Evolutionary conservation across 2,797 vertebrate species (phyloP).

Genomic region (Manis javanica): DNA sequence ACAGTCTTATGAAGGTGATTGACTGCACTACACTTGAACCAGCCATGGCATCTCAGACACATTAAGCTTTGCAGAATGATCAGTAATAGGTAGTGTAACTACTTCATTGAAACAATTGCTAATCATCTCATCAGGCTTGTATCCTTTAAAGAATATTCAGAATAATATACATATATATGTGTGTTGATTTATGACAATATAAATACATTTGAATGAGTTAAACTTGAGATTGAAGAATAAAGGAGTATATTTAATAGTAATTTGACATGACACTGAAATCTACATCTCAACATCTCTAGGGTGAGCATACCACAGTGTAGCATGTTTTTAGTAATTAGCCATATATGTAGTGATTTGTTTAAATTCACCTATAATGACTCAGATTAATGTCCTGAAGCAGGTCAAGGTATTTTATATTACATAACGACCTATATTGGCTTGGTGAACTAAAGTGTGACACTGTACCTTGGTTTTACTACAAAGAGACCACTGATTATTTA

Average conservation of each 20-base stretch:
- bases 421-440: neutral
- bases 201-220: neutral
- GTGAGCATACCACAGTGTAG: neutral
- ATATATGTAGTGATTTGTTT: neutral
- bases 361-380: neutral
- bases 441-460: neutral
- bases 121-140: neutral
- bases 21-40: conserved; percentile 39
- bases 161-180: neutral
- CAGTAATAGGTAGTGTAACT: too few species aligned
- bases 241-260: neutral
- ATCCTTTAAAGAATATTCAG: neutral
- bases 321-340: neutral
- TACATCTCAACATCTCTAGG: neutral
- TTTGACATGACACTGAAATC: neutral
- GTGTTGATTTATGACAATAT: neutral
- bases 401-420: neutral
- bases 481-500: neutral
- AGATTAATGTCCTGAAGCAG: neutral
- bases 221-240: neutral
- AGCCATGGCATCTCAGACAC: neutral
- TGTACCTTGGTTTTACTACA: neutral
- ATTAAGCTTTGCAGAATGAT: neutral
- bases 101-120: neutral
- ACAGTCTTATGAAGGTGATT: conserved; percentile 55